These are phyloP conservation scores for Biston stratarius DNA, from an alignment of 2,888 invertebrate species.

Conservation along the genomic window DNA sequence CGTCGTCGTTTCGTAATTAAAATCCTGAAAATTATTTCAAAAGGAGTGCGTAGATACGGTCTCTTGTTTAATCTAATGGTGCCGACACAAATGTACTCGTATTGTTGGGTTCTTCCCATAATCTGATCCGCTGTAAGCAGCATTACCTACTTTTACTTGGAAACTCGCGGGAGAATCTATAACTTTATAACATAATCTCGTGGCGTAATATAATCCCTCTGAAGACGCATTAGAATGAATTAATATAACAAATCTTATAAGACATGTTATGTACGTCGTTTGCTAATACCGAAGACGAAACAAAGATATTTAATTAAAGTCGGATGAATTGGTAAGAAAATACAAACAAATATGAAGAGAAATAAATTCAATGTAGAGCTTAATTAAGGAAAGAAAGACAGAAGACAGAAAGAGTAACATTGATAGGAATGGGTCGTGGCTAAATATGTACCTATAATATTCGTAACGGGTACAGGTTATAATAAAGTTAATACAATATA, in stretches of 20 bases:
- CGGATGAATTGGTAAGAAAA: slow-evolving; percentile 2
- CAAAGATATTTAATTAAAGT: slow-evolving; percentile 5
- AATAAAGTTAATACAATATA: too few species aligned
- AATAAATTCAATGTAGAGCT: slow-evolving; percentile 19
- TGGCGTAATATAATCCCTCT: slow-evolving; percentile 36
- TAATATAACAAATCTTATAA: slow-evolving; percentile 23
- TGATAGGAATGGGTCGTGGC: slow-evolving; percentile 3
- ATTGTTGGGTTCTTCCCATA: slow-evolving; percentile 19
- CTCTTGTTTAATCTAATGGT: slow-evolving; percentile 14
- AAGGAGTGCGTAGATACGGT: slow-evolving; percentile 3
- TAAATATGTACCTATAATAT: too few species aligned
- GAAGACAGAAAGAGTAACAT: slow-evolving; percentile 22
- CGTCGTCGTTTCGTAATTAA: slow-evolving; percentile 1
- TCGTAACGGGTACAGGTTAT: too few species aligned
- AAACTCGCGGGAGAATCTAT: slow-evolving; percentile 11
- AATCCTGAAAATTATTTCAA: neutral
- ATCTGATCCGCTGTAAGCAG: slow-evolving; percentile 23
- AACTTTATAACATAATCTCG: slow-evolving; percentile 34
- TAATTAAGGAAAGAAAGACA: slow-evolving; percentile 35
- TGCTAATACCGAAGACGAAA: neutral
- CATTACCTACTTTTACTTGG: slow-evolving; percentile 10
- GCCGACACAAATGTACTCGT: slow-evolving; percentile 5
- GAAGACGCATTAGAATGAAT: slow-evolving; percentile 35
- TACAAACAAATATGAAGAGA: slow-evolving; percentile 10
- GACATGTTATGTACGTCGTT: neutral